A percentile compares a stretch with the other conserved stretches of the same genome.
phyloP scores from a whole-genome alignment of 53 echinoderm and acorn worm species.

The Paracentrotus lividus region DNA sequence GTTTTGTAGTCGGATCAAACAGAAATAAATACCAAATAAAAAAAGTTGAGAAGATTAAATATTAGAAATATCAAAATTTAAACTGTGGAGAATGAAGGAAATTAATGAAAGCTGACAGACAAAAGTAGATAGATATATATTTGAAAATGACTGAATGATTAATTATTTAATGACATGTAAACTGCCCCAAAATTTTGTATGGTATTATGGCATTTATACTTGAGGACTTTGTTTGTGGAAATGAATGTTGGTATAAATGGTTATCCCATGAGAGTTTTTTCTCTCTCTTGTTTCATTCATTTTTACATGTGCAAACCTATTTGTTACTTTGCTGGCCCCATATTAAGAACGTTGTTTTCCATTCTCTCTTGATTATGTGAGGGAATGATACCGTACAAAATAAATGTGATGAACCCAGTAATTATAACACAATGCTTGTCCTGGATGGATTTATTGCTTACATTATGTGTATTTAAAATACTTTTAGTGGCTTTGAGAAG shows the following conservation, averaged over 20 bases:
- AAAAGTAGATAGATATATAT: neutral
- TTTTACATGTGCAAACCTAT: constrained; percentile 43
- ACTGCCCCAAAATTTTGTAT: constrained; percentile 37
- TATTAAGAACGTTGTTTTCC: neutral
- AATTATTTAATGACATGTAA: neutral
- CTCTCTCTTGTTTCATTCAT: neutral
- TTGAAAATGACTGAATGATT: neutral
- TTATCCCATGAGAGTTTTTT: neutral
- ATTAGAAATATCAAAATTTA: too few relatives aligned
- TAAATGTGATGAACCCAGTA: constrained; percentile 72
- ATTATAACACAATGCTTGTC: constrained; percentile 45
- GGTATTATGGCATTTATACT: constrained; percentile 3
- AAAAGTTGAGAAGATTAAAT: too few relatives aligned
- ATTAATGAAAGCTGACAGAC: neutral
- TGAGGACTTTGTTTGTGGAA: neutral
- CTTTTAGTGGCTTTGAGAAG: neutral
- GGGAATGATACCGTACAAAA: constrained; percentile 49
- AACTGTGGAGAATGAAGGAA: neutral
- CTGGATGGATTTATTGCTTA: neutral
- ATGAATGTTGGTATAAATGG: constrained; percentile 23
- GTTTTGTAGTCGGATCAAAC: neutral
- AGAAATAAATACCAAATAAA: neutral
- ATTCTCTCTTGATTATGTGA: constrained; percentile 9
- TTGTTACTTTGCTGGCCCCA: constrained; percentile 64
- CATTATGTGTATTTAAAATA: neutral